Evolutionary conservation across 2,113 vertebrate species (phyloP).

Genomic region (Mungos mungo): DNA sequence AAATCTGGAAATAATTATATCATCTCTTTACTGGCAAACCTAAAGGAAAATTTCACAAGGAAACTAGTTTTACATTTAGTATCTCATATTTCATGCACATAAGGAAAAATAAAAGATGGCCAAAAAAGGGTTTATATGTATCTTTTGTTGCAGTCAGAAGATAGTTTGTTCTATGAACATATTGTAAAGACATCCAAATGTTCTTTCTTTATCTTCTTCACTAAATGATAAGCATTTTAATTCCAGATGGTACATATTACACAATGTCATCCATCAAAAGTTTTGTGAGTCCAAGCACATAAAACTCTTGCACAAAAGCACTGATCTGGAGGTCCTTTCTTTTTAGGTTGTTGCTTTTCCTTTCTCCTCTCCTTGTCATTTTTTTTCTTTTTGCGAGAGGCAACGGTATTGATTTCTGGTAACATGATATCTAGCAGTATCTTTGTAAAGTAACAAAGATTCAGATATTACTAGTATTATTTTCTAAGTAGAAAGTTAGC

Average conservation of each 20-base stretch:
- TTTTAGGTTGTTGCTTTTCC: not conserved
- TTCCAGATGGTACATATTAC: slow-evolving; percentile 58
- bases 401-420: slow-evolving; percentile 6
- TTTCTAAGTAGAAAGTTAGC: not conserved
- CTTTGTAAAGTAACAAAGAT: slow-evolving; percentile 27
- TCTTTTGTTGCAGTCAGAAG: slow-evolving; percentile 60
- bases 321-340: not conserved
- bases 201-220: slow-evolving; percentile 71
- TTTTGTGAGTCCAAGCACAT: slow-evolving; percentile 38
- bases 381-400: not conserved
- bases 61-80: slow-evolving; percentile 80
- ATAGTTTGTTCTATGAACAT: slow-evolving; percentile 68
- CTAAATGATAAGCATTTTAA: slow-evolving; percentile 64
- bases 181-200: slow-evolving; percentile 61
- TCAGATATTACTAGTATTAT: not conserved
- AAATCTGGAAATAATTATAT: slow-evolving; percentile 86
- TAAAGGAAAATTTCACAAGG: slow-evolving; percentile 82
- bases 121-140: slow-evolving; percentile 30
- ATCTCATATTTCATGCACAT: slow-evolving; percentile 77
- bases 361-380: not conserved
- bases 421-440: slow-evolving; percentile 7
- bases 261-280: slow-evolving; percentile 62
- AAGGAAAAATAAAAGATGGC: slow-evolving; percentile 59
- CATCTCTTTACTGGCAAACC: slow-evolving; percentile 78
- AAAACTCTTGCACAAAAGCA: slow-evolving; percentile 12